phyloP scores from a whole-genome alignment of 2,113 vertebrate genomes.

The Apteryx owenii region DNA sequence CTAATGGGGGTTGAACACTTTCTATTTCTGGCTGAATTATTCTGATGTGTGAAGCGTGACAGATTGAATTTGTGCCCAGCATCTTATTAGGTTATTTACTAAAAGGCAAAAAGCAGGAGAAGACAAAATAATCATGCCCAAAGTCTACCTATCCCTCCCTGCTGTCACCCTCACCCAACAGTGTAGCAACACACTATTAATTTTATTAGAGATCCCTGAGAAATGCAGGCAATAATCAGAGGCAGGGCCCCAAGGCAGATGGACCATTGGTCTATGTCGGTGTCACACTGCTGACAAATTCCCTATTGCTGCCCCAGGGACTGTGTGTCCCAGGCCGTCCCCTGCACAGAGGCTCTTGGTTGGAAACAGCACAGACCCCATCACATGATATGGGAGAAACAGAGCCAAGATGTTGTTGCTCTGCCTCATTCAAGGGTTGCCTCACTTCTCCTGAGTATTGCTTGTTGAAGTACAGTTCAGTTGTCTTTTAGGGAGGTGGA shows the following conservation, averaged over 20 bases:
- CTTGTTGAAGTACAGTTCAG: neutral
- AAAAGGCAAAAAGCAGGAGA: slow-evolving; percentile 31
- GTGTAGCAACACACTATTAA: neutral
- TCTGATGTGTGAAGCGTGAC: slow-evolving; percentile 51
- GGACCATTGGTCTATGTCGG: rapidly evolving
- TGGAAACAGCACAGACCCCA: rapidly evolving
- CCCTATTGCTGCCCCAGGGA: neutral
- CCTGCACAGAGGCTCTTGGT: rapidly evolving
- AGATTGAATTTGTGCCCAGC: slow-evolving; percentile 56
- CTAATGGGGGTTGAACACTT: slow-evolving; percentile 23
- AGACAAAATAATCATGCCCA: neutral
- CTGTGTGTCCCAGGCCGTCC: rapidly evolving
- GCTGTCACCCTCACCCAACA: neutral
- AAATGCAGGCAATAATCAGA: neutral
- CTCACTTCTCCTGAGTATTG: neutral
- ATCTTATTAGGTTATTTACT: slow-evolving; percentile 69
- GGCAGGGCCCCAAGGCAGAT: neutral
- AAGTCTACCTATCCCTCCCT: neutral
- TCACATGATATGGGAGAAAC: rapidly evolving
- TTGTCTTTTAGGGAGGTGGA: neutral
- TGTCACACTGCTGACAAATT: neutral
- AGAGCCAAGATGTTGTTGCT: neutral
- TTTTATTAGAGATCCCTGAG: neutral
- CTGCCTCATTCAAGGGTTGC: neutral
- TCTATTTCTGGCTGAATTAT: slow-evolving; percentile 43